Percentiles rank a stretch among this genome's conserved stretches.
These are phyloP conservation scores for Xerus inauris DNA, from an alignment of 2,113 vertebrate species.

Conservation along the genomic window DNA sequence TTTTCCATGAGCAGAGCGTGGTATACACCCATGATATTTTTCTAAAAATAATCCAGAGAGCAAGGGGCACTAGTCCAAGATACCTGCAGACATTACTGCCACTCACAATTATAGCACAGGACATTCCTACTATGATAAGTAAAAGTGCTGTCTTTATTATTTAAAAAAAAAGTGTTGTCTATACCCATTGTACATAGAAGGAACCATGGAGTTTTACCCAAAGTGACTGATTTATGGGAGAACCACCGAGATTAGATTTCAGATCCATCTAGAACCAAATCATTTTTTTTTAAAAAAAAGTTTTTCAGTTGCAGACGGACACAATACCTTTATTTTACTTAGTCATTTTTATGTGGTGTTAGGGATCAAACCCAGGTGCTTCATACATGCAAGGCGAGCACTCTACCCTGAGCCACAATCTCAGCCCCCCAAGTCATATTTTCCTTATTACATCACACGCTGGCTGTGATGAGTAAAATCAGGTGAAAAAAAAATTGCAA, in stretches of 20 bases:
- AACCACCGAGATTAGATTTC: background rate
- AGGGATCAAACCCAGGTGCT: too few species aligned
- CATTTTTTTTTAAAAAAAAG: too few species aligned
- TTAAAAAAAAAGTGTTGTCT: background rate
- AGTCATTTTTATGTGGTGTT: too few species aligned
- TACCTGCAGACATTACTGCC: background rate
- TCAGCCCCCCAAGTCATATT: background rate
- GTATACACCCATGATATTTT: background rate
- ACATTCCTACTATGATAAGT: background rate
- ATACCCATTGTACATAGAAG: background rate
- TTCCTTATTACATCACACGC: background rate
- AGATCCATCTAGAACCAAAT: background rate
- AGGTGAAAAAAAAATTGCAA: background rate
- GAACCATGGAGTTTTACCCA: background rate
- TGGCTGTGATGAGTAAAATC: background rate
- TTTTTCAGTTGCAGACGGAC: too few species aligned
- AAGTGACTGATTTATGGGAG: background rate
- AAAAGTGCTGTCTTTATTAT: background rate
- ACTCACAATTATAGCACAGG: background rate
- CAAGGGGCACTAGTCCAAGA: background rate
- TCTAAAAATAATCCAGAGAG: conserved; percentile 20
- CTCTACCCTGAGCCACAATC: too few species aligned
- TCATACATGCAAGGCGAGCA: too few species aligned
- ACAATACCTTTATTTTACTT: too few species aligned
- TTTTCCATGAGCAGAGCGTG: background rate